Base-by-base conservation (phyloP, 2,888 invertebrate genomes). In the Tetragnatha montana region DNA sequence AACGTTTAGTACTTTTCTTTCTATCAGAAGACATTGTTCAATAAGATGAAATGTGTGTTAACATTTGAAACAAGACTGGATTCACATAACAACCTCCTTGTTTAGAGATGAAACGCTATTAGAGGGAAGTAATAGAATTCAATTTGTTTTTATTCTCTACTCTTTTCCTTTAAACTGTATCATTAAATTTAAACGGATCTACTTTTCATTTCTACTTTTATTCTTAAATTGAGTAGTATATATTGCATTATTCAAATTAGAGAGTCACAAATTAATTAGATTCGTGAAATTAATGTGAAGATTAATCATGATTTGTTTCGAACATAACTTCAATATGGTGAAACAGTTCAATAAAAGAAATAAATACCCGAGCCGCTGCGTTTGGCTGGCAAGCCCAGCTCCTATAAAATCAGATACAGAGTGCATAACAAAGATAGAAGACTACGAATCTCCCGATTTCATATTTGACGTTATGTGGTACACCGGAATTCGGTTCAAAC, bases 401-500 rank as follows among this genome's bases (percentile, higher is more conserved):
- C 50, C 49, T 78, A 17, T 10, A 7, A 84, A 84, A 76, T n/a
- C 70, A 8, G 14, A 47, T 22, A 10, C 12, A 50, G 70, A 78
- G 14, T 78, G 70, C 22, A 14, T 70, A 10, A 8, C 69, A 12
- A 78, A 78, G 6, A 19, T 76, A 50, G 75, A 68, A 47, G 71
- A 73, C 35, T 21, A 60, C 14, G 89, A 89, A 76, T 76, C 89
- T 49, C 70, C 81, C n/a, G 89, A 86, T 71, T 69, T 85, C 19
- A 76, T 85, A 10, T 68, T 85, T 12, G 85, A 89, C 47, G 47
- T 89, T 21, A 35, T 89, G 35, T 89, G 89, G 89, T 85, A 81
- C 71, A 85, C 71, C 51, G 85, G 89, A 12, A 70, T 89, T 22
- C 81, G 81, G 60, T 89, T 89, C 17, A 51, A 70, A 49, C 7